Percentiles rank a stretch among this genome's conserved stretches.
Conservation (phyloP, 2,888 invertebrate species). For the Phrixothrix hirtus region DNA sequence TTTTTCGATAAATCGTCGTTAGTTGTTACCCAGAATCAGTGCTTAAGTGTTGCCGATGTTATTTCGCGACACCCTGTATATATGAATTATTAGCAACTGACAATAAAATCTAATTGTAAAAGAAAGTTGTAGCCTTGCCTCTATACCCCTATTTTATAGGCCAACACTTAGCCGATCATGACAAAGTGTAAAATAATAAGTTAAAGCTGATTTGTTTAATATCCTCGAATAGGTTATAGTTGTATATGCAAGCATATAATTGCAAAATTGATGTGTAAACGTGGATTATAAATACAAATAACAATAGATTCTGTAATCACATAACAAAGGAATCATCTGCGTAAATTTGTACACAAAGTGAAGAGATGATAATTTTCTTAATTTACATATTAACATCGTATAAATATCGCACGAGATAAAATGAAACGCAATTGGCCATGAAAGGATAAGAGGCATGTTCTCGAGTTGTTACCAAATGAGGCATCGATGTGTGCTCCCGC, state of each 20-base stretch:
- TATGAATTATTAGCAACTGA: no score
- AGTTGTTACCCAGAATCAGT: no score
- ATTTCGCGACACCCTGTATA: no score
- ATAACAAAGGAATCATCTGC: slow-evolving; percentile 31
- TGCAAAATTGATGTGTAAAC: neutral
- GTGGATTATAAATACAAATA: neutral
- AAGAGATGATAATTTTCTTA: slow-evolving; percentile 44
- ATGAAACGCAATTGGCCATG: slow-evolving; percentile 42
- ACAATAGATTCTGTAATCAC: slow-evolving; percentile 22
- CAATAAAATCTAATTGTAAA: no score
- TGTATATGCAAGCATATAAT: neutral
- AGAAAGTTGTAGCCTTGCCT: no score
- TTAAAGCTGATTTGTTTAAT: neutral
- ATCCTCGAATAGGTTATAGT: neutral
- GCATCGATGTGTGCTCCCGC: slow-evolving; percentile 39
- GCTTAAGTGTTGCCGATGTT: no score
- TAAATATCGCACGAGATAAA: slow-evolving; percentile 45
- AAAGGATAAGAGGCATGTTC: slow-evolving; percentile 45
- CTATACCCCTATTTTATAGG: no score
- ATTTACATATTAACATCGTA: slow-evolving; percentile 47
- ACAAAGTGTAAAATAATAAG: neutral
- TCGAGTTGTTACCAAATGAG: slow-evolving; percentile 45
- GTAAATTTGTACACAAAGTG: slow-evolving; percentile 40
- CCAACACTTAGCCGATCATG: no score
- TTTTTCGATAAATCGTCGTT: no score